Conservation (phyloP, 2,113 vertebrate species). For the Zosterops borbonicus region DNA sequence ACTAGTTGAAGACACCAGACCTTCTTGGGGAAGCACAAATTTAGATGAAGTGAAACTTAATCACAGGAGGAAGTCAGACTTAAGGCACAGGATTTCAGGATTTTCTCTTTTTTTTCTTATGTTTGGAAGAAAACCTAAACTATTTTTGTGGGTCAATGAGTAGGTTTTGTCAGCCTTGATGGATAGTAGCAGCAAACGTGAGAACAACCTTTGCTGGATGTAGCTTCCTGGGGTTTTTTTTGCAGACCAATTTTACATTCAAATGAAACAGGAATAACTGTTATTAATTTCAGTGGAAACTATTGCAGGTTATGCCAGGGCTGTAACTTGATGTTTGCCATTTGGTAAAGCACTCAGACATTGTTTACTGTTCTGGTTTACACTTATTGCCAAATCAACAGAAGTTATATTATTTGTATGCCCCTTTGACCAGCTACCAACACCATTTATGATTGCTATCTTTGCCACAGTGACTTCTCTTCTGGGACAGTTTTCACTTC, state of each 20-base stretch:
- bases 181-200: background rate
- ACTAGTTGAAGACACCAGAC: background rate
- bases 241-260: background rate
- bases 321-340: background rate
- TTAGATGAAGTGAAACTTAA: background rate
- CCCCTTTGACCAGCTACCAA: background rate
- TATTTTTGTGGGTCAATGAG: background rate
- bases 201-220: background rate
- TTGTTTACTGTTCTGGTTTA: background rate
- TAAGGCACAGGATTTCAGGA: background rate
- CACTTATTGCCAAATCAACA: background rate
- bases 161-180: background rate
- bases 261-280: background rate
- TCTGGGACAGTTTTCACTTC: background rate
- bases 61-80: background rate
- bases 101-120: background rate
- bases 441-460: background rate
- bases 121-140: background rate
- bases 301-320: background rate
- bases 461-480: background rate
- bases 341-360: background rate
- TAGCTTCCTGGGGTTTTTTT: background rate
- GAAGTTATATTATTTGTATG: background rate
- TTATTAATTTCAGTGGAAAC: background rate
- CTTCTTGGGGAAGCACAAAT: background rate